Evolutionary conservation across 2,113 vertebrate species (phyloP).

Genomic region (Neopipo cinnamomea): DNA sequence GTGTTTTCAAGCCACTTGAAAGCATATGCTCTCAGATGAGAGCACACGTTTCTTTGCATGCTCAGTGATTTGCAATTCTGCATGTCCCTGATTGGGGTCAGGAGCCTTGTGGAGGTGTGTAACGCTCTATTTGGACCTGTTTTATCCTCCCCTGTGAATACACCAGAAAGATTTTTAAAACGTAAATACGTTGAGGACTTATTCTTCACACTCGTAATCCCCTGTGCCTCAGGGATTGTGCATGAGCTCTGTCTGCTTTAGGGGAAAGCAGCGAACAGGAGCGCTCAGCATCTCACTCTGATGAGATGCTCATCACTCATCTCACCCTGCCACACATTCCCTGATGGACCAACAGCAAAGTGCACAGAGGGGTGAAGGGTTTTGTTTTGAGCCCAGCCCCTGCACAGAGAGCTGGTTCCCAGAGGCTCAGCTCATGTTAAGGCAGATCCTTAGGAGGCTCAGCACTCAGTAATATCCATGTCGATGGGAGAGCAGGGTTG

Average conservation of each 20-base stretch:
- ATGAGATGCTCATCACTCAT: no score
- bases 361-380: rapidly evolving
- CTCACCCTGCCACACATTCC: no score
- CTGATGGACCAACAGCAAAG: neutral
- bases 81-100: neutral
- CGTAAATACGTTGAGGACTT: no score
- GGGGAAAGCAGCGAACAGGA: neutral
- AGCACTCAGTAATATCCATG: neutral
- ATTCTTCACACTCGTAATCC: no score
- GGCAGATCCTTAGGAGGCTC: neutral
- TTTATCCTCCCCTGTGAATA: neutral
- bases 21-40: neutral
- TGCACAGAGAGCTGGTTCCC: neutral
- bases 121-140: neutral
- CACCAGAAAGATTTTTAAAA: no score
- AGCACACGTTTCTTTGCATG: neutral
- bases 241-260: neutral
- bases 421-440: rapidly evolving
- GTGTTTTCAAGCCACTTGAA: neutral
- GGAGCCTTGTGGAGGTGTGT: neutral
- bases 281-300: neutral
- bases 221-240: neutral
- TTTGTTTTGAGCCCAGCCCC: neutral
- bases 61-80: neutral
- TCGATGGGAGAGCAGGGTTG: neutral